Evolutionary conservation across 2,888 invertebrate species (phyloP), one percentile per base, ranked within the genome.

Genomic region (Scaptomyza reducta): DNA sequence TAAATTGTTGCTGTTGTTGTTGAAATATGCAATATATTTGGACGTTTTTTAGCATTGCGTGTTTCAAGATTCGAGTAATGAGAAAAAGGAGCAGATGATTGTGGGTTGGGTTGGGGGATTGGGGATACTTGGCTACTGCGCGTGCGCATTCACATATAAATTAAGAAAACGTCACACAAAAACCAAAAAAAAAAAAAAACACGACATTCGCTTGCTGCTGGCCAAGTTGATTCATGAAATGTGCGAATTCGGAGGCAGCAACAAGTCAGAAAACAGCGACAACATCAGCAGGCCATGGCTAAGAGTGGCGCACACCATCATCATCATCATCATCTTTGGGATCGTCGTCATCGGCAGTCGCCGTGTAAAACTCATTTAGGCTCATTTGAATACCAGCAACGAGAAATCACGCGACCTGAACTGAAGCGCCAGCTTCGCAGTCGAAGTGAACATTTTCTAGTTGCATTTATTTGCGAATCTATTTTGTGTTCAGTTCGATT

Each of bases 71-170:
- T 16, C 31, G 14, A 6, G 14, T 14, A 2, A 2, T 4, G 6
- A 7, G 31, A 29, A 47, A 13, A 57, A 61, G 56, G 18, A 9
- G n/a, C 14, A 27, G 29, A 11, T 45, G 45, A 9, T 11, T n/a
- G 31, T n/a, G 38, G 33, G 29, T 7, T 22, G 22, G 38, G 0
- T 2, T 16, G 11, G 27, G 13, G 38, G 3, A 10, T 10, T 13
- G 49, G 31, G 45, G 10, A 3, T 9, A 22, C 22, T 38, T 27
- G 49, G 25, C n/a, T 45, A 68, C 62, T 77, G 65, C 81, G 88
- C 86, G 74, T 88, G 88, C 88, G 88, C 84, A 78, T 86, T 88
- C 84, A 88, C 84, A 84, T 84, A 86, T 84, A 84, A 84, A 84
- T 84, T 84, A 83, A 86, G 79, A 64, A 85, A 83, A 85, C 62